phyloP scores from a whole-genome alignment of 2,888 invertebrate genomes.

The Andrena camellia region DNA sequence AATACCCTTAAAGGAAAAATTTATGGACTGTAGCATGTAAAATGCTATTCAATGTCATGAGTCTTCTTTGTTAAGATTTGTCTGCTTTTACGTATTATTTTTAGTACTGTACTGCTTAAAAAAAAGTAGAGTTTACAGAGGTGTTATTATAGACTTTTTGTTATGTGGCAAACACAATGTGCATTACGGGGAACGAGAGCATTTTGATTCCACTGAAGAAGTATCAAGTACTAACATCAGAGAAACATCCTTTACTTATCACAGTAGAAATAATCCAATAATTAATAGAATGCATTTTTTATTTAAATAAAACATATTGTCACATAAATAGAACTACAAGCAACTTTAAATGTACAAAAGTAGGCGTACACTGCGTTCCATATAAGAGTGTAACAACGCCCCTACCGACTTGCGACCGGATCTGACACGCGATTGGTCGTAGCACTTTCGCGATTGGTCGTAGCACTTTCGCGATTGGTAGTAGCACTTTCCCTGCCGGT shows the following conservation, averaged over 20 bases:
- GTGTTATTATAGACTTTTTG: not conserved
- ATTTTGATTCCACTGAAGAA: not conserved
- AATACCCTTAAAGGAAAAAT: no score
- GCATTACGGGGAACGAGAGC: not conserved
- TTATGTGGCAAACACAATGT: not conserved
- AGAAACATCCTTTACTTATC: conserved; percentile 3
- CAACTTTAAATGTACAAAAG: conserved; percentile 27
- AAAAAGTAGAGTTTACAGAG: not conserved
- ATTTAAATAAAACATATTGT: not conserved
- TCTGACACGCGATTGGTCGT: no score
- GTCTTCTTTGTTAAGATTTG: not conserved
- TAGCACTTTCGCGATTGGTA: no score
- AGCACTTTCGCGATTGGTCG: no score
- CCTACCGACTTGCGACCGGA: no score
- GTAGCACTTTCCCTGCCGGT: no score
- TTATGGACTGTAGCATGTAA: no score
- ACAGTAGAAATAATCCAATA: conserved; percentile 11
- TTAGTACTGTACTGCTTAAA: not conserved
- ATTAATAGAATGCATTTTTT: not conserved
- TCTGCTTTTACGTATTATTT: not conserved
- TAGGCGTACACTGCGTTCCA: no score
- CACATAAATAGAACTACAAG: not conserved
- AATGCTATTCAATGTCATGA: not conserved
- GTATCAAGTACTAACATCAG: conserved; percentile 5
- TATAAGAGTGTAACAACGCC: no score